phyloP scores from a whole-genome alignment of 64 coral and sea anemone genomes.

The Stichodactyla mertensii region DNA sequence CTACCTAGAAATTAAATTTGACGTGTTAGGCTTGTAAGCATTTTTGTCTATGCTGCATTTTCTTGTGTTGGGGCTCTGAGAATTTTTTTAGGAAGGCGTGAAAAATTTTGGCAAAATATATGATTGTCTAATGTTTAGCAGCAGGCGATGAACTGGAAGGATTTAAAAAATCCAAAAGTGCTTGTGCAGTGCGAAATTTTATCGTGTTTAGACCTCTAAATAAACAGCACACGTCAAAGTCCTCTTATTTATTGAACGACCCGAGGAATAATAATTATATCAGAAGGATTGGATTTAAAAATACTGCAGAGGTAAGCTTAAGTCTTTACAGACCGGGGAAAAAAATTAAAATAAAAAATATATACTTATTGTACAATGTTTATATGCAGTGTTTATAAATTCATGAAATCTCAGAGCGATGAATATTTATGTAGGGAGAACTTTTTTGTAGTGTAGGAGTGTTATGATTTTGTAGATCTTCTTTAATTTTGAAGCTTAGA shows the following conservation, averaged over 20 bases:
- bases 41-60: neutral
- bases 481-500: neutral
- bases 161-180: neutral
- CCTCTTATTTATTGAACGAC: neutral
- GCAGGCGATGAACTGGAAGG: neutral
- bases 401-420: neutral
- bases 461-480: neutral
- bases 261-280: neutral
- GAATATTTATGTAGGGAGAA: neutral
- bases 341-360: neutral
- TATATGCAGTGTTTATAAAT: neutral
- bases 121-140: slow-evolving; percentile 13
- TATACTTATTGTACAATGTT: slow-evolving; percentile 1
- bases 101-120: slow-evolving; percentile 19
- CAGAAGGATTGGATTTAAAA: neutral
- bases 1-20: neutral
- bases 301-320: neutral
- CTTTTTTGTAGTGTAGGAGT: neutral
- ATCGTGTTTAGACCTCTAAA: neutral
- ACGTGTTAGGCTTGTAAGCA: neutral
- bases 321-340: neutral
- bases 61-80: neutral
- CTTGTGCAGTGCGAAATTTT: slow-evolving; percentile 5
- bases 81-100: slow-evolving; percentile 5
- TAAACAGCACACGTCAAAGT: neutral